These are phyloP conservation scores for Drosophila biarmipes DNA, from an alignment of 1,140 invertebrate genomes.

Conservation along the genomic window DNA sequence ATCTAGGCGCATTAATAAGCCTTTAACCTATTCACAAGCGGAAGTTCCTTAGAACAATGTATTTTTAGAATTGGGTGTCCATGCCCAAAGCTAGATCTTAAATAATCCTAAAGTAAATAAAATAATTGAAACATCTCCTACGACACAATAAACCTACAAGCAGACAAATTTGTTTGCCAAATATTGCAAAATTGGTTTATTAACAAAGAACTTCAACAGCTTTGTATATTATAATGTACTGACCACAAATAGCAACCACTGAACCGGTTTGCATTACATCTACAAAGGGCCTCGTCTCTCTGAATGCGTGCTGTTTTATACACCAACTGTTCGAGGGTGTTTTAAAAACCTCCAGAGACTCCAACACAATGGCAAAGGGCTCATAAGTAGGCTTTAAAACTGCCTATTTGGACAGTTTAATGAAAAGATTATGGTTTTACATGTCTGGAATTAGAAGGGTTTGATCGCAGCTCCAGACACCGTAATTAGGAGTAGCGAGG, in stretches of 20 bases:
- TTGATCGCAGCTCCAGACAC: background rate
- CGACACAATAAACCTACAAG: too few species aligned
- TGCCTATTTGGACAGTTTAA: constrained; percentile 6
- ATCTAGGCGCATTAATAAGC: background rate
- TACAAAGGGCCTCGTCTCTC: constrained; percentile 6
- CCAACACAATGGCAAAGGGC: background rate
- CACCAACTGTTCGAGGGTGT: constrained; percentile 13
- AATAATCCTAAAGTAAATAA: background rate
- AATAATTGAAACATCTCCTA: too few species aligned
- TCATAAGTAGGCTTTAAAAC: background rate
- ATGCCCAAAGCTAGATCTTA: background rate
- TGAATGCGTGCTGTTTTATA: constrained; percentile 4
- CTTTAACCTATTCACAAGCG: background rate
- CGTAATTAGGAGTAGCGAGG: background rate
- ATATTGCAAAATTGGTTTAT: constrained; percentile 5
- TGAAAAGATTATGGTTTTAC: constrained; percentile 9
- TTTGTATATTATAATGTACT: background rate
- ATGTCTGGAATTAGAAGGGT: background rate
- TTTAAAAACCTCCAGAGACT: constrained; percentile 8
- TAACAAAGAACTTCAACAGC: background rate
- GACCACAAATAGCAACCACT: constrained; percentile 23
- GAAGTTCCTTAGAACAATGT: background rate
- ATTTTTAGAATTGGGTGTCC: background rate
- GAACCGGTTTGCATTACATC: constrained; percentile 20
- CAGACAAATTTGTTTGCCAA: background rate